These are phyloP conservation scores for Acipenser oxyrinchus DNA, from an alignment of 2,797 vertebrate species.

Conservation along the genomic window DNA sequence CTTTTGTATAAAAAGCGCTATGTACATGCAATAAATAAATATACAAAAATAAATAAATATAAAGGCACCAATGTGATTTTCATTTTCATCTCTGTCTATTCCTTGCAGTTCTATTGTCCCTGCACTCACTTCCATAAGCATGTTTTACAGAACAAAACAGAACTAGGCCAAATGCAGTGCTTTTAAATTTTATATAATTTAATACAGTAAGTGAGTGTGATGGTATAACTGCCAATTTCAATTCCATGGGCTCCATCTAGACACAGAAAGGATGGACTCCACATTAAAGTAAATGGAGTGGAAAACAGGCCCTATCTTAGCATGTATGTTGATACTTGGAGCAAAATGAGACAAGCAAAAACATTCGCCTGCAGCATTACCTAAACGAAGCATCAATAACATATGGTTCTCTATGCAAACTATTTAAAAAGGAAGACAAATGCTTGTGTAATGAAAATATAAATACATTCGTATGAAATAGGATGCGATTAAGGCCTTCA, in stretches of 20 bases:
- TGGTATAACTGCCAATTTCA: background rate
- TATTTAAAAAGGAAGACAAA: background rate
- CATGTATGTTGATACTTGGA: background rate
- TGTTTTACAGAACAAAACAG: too few species aligned
- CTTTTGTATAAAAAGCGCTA: too few species aligned
- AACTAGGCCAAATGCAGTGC: too few species aligned
- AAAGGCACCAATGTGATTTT: too few species aligned
- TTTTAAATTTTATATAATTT: background rate
- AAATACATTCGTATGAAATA: background rate
- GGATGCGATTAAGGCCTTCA: background rate
- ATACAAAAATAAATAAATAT: too few species aligned
- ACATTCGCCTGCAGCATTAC: background rate
- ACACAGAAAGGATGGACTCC: background rate
- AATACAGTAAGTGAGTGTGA: background rate
- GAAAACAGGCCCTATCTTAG: background rate
- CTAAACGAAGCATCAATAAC: background rate
- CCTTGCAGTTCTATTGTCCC: too few species aligned
- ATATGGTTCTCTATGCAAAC: background rate
- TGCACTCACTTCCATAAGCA: too few species aligned
- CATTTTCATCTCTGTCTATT: too few species aligned
- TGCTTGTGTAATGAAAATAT: background rate
- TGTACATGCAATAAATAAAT: too few species aligned
- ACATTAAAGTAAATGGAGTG: constrained; percentile 13
- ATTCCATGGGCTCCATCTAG: background rate
- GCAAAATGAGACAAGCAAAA: background rate